Evolutionary conservation across 2,113 vertebrate genomes (phyloP).

Genomic region (Peromyscus leucopus): DNA sequence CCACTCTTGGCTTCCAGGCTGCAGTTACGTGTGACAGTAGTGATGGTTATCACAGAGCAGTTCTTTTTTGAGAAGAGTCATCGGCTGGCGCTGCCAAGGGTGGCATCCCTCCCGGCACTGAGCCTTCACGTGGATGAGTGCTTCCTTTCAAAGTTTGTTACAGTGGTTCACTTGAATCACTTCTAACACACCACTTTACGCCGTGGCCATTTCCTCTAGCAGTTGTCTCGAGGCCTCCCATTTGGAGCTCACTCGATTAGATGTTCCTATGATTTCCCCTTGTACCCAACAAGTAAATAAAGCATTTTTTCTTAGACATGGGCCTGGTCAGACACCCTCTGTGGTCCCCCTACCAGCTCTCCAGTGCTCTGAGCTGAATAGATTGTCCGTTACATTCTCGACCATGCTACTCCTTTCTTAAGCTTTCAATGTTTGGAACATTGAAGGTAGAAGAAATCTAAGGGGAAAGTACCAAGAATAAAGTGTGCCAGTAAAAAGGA

Average conservation of each 20-base stretch:
- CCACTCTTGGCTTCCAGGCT: background rate
- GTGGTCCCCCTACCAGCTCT: background rate
- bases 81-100: background rate
- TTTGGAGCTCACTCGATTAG: background rate
- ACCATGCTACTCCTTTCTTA: background rate
- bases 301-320: background rate
- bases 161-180: constrained; percentile 28
- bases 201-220: background rate
- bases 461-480: background rate
- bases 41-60: background rate
- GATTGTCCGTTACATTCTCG: background rate
- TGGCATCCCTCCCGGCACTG: background rate
- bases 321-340: background rate
- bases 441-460: background rate
- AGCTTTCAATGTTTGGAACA: constrained; percentile 19
- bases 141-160: constrained; percentile 36
- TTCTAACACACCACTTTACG: background rate
- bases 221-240: background rate
- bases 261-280: background rate
- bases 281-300: constrained; percentile 5
- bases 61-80: constrained; percentile 30
- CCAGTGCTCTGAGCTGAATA: background rate
- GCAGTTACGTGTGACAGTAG: background rate
- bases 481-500: background rate
- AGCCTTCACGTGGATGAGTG: background rate